Conservation (phyloP, 2,888 invertebrate species). For the Ethmia dodecea region DNA sequence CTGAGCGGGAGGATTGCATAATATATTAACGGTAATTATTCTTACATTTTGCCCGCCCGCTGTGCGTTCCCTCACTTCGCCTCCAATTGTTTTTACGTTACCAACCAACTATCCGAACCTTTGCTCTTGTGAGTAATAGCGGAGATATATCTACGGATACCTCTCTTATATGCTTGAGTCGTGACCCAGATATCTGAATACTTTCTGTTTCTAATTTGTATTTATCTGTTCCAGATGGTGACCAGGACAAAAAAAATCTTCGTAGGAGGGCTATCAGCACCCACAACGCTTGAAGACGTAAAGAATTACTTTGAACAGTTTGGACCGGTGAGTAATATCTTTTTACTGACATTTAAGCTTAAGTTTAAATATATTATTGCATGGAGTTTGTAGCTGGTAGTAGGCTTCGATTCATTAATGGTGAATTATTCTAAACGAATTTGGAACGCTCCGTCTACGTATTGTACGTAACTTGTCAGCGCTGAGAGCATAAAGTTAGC, state of each 20-base stretch:
- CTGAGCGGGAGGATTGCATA: slow-evolving; percentile 50
- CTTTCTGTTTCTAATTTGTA: not conserved
- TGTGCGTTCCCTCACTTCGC: slow-evolving; percentile 30
- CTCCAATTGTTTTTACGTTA: slow-evolving; percentile 47
- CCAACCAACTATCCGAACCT: slow-evolving; percentile 21
- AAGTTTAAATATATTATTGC: not conserved
- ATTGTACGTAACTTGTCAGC: slow-evolving; percentile 41
- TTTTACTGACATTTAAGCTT: too few relatives aligned
- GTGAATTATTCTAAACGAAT: slow-evolving; percentile 19
- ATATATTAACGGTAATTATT: slow-evolving; percentile 66
- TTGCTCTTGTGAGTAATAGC: slow-evolving; percentile 11
- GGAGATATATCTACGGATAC: slow-evolving; percentile 9
- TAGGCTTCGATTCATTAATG: slow-evolving; percentile 12
- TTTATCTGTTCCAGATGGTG: slow-evolving; percentile 92
- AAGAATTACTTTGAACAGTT: slow-evolving; percentile 99
- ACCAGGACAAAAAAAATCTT: slow-evolving; percentile 99
- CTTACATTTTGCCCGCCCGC: slow-evolving; percentile 40
- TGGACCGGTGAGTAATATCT: slow-evolving; percentile 91
- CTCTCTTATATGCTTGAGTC: too few relatives aligned
- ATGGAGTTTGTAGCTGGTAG: not conserved
- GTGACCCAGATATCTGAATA: slow-evolving; percentile 17
- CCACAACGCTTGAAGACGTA: slow-evolving; percentile 99
- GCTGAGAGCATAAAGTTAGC: slow-evolving; percentile 39
- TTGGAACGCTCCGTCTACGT: slow-evolving; percentile 26
- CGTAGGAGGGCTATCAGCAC: slow-evolving; percentile 99